Base-by-base conservation (phyloP, 2,888 invertebrate species). In the Eupithecia centaureata region DNA sequence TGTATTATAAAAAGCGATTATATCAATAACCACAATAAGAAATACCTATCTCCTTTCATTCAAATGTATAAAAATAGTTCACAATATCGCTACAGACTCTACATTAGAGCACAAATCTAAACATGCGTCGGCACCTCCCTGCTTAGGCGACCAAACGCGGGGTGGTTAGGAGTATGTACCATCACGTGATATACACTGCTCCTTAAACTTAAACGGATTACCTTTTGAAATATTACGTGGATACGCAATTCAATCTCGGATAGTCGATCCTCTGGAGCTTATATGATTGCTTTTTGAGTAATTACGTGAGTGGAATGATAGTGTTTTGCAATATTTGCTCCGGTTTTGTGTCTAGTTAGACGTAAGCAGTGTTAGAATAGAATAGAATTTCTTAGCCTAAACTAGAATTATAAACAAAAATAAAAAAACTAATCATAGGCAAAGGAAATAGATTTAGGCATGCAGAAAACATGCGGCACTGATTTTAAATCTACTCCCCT, bases 161-260 rank as follows among this genome's bases (percentile, higher is more conserved):
- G 89, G 88, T 80, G 84, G 86, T 27, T 51, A 25, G 5, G 82
- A 81, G 54, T 86, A 86, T 87, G 85, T 88, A 89, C 47, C 86
- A 82, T 88, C 83, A 77, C 88, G 91, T 92, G 91, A 92, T 91
- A 91, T 89, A 92, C 89, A 90, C 89, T 89, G 89, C 89, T 85
- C 87, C 90, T 90, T 91, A 92, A 91, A 91, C 91, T 90, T 92
- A 92, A 92, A 90, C 90, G 92, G 92, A 92, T 92, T 92, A 92
- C 91, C 91, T 91, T 57, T 91, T 92, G 92, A 92, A 92, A 91
- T 92, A 92, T 92, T 91, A 90, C 90, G 84, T 83, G 89, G 88
- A 89, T 89, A 84, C 86, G 85, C 86, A 88, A 90, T 91, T 90
- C 91, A 92, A 92, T 92, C 91, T 90, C 88, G 84, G 86, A 86